Evolutionary conservation across 2,113 vertebrate genomes (phyloP), one percentile per base, ranked within the genome.

Genomic region (Ceyx melanurus): DNA sequence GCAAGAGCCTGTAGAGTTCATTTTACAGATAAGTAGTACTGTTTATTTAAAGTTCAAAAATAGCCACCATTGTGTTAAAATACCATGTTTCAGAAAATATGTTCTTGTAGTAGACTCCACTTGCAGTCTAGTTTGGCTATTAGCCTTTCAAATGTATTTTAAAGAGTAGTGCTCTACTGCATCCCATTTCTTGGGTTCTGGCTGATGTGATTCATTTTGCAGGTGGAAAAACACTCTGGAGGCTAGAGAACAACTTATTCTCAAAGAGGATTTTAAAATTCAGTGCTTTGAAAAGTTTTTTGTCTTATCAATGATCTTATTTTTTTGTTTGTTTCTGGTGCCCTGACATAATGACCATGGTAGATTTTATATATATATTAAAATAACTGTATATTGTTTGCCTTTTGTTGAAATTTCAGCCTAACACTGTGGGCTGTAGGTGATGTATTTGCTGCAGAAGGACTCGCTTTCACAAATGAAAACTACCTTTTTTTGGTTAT

Each of bases 31-130:
- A 77, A 89, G 70, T 57, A 77, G 58, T 53, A 46, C 10, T 60
- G 71, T 89, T 87, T 95, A 70, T 92, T 94, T 84, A 67, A 91
- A 88, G 45, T 62, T 87, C 78, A 79, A 85, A 93, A 88, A 54
- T 71, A 80, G 71, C 29, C 43, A 61, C 42, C 40, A 19, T 28
- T 86, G 56, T 93, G 43, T 87, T 90, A 89, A 86, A 91, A 78
- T 80, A 23, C 6, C 21, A 57, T 45, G 58, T 50, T 93, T 79
- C 74, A 81, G 62, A 95, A 92, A 89, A 88, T 68, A 68, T 18
- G 31, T 18, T 88, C 31, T 60, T 64, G 51, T 62, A 82, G 35
- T 43, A 65, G 46, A n/a, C 48, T 77, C 81, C 48, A 15, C 29
- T 83, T 2, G 0, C 62, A 31, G 35, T 42, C 66, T 64, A 10